Percentiles rank a stretch among this genome's conserved stretches.
Evolutionary conservation across 2,113 vertebrate genomes (phyloP).

Genomic region (Phyllostomus hastatus): DNA sequence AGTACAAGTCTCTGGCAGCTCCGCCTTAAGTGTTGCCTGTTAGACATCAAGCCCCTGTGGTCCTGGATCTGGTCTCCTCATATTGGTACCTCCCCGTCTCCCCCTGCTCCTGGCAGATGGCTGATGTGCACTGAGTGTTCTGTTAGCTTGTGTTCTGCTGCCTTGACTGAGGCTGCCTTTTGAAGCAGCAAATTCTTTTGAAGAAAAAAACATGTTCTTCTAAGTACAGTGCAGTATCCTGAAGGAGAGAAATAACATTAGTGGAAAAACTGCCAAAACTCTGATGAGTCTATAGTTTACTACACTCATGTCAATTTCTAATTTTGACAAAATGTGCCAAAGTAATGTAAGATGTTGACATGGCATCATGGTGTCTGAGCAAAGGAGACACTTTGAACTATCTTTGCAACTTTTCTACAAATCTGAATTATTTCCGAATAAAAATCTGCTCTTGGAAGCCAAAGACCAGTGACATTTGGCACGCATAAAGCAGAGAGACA

Average conservation of each 20-base stretch:
- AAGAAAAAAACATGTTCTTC: background rate
- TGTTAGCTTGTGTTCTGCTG: background rate
- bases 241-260: background rate
- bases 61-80: background rate
- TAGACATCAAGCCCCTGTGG: background rate
- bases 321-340: background rate
- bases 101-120: fast-evolving
- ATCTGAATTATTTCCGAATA: background rate
- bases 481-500: fast-evolving
- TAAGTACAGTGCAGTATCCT: fast-evolving
- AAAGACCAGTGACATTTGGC: background rate
- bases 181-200: background rate
- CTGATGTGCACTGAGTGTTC: background rate
- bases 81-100: background rate
- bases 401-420: background rate
- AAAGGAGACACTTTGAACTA: background rate
- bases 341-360: background rate
- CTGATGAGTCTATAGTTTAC: background rate
- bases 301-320: background rate
- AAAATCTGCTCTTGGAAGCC: background rate
- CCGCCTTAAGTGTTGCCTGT: background rate
- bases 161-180: background rate
- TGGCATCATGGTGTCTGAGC: background rate
- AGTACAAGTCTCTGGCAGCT: fast-evolving
- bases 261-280: background rate